These are phyloP conservation scores for Lagorchestes hirsutus DNA, from an alignment of 2,797 vertebrate species.

Conservation along the genomic window DNA sequence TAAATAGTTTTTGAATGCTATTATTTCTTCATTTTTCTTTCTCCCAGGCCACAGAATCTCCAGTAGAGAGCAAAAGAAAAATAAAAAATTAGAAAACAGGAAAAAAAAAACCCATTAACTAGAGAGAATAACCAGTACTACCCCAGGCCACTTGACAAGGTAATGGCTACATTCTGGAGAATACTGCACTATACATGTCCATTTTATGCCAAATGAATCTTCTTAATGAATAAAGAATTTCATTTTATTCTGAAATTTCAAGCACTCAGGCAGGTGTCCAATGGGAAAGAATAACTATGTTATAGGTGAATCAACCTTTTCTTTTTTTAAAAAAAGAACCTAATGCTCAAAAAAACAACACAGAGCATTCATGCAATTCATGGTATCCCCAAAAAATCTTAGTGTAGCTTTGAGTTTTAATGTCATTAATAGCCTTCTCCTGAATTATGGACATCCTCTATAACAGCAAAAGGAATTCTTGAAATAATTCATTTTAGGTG, in stretches of 20 bases:
- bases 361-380: conserved; percentile 33
- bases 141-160: conserved; percentile 23
- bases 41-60: conserved; percentile 8
- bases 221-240: conserved; percentile 31
- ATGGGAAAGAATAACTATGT: conserved; percentile 62
- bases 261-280: conserved; percentile 46
- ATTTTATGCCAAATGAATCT: conserved; percentile 42
- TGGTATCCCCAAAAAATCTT: background rate
- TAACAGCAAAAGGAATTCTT: conserved; percentile 63
- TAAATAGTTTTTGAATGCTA: conserved; percentile 20
- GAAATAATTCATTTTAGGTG: conserved; percentile 65
- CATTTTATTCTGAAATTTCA: conserved; percentile 49
- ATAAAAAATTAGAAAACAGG: background rate
- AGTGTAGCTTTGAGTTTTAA: background rate
- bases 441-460: background rate
- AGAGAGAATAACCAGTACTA: conserved; percentile 27
- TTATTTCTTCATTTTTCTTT: conserved; percentile 27
- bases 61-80: background rate
- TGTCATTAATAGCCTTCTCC: background rate
- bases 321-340: conserved; percentile 6
- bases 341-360: conserved; percentile 48
- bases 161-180: conserved; percentile 12
- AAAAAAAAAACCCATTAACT: conserved; percentile 41
- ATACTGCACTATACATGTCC: conserved; percentile 1
- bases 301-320: conserved; percentile 64